These are phyloP conservation scores for Hyppa rectilinea DNA, from an alignment of 2,888 invertebrate species.

Conservation along the genomic window DNA sequence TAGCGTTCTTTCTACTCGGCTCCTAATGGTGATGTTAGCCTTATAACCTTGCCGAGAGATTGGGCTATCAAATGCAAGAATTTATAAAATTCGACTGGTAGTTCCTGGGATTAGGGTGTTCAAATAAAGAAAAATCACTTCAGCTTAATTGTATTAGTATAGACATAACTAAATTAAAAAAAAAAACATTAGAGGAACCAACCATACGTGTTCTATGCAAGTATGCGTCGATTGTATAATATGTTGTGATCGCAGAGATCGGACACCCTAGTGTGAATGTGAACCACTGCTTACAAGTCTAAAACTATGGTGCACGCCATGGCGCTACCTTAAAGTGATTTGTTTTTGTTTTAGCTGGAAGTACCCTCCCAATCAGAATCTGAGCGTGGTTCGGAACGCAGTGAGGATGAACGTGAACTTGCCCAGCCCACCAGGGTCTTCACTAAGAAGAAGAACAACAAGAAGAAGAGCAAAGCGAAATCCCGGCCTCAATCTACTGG, in stretches of 20 bases:
- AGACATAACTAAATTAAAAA: too few species aligned
- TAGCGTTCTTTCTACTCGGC: too few species aligned
- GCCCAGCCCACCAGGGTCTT: neutral
- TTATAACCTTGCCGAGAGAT: too few species aligned
- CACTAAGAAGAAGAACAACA: constrained; percentile 37
- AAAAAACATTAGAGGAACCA: too few species aligned
- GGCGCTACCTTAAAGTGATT: neutral
- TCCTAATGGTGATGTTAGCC: too few species aligned
- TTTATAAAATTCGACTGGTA: too few species aligned
- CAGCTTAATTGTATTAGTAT: too few species aligned
- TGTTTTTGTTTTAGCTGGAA: constrained; percentile 28
- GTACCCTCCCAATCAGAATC: constrained; percentile 48
- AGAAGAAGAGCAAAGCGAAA: constrained; percentile 39
- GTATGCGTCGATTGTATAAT: neutral
- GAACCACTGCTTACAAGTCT: neutral
- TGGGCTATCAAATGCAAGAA: too few species aligned
- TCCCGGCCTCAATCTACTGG: neutral
- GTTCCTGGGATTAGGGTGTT: too few species aligned
- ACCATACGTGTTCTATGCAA: neutral
- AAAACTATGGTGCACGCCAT: neutral
- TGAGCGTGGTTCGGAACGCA: constrained; percentile 33
- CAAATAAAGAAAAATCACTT: too few species aligned
- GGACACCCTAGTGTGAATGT: neutral
- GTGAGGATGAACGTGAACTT: constrained; percentile 35
- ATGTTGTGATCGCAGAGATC: neutral